Evolutionary conservation across 2,797 vertebrate species (phyloP).

Genomic region (Oophaga sylvatica): DNA sequence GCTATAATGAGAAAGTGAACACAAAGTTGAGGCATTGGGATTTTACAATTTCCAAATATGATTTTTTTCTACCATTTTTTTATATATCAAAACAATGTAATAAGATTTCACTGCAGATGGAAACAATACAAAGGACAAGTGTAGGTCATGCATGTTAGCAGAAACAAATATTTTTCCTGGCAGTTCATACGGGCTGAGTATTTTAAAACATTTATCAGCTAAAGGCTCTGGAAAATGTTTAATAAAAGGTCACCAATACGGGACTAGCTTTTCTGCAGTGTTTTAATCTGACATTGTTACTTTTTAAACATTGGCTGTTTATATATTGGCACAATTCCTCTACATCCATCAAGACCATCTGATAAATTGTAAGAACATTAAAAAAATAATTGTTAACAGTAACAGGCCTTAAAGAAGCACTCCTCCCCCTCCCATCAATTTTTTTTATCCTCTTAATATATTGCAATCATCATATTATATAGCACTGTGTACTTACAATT

Average conservation of each 20-base stretch:
- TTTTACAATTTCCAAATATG: neutral
- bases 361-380: neutral
- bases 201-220: neutral
- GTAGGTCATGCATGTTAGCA: neutral
- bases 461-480: too few species aligned
- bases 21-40: neutral
- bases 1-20: neutral
- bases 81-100: neutral
- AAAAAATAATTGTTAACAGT: too few species aligned
- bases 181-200: neutral
- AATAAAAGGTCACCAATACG: neutral
- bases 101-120: neutral
- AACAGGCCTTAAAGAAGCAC: too few species aligned
- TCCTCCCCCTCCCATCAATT: too few species aligned
- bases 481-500: too few species aligned
- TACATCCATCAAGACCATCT: neutral
- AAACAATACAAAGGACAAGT: neutral
- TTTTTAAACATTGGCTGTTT: neutral
- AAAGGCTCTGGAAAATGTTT: neutral
- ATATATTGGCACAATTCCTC: neutral
- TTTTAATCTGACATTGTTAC: neutral
- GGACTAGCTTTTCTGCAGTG: neutral
- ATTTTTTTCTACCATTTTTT: neutral
- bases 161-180: slow-evolving; percentile 12
- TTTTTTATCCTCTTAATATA: too few species aligned